Base-by-base conservation (phyloP, 2,888 invertebrate genomes). In the Palloptera scutellata region DNA sequence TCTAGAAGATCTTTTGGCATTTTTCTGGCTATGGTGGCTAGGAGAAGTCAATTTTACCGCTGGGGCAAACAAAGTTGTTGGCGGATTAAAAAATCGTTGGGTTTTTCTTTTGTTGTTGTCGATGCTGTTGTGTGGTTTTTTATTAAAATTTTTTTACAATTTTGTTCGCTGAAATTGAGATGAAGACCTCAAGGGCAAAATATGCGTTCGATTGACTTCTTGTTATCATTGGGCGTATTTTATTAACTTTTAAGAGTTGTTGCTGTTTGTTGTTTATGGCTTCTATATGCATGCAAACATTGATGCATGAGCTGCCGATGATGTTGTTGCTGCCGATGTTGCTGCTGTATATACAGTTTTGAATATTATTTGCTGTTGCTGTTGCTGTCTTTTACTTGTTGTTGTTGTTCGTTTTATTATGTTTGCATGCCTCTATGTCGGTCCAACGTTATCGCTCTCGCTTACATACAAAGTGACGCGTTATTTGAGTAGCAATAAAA, bases 161-260 rank as follows among this genome's bases (percentile, higher is more conserved):
- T 17, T 30, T 30, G 30, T 30, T 4, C 61, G 55, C 48, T 55
- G 66, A 10, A 66, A 30, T 30, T 30, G 30, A 54, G 76, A 81
- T 81, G 77, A 80, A 81, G 81, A 82, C 82, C 82, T 82, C 79
- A 81, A 80, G 81, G 79, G 75, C 75, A 79, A 81, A 76, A 77
- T 78, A 77, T 77, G 76, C 73, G 72, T 71, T 72, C 71, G 73
- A 73, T 74, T 73, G 76, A 74, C 73, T 76, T 77, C 81, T 82
- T 81, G 81, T 81, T 81, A 81, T 81, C 79, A 79, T 80, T 82
- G 81, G 81, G 83, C 83, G 81, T 81, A 79, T 81, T 82, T 81
- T 81, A 81, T 81, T 82, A 81, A 82, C 83, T 81, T 81, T 81
- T 82, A 81, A 82, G 69, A 72, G 71, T 72, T 72, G 66, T 58